A percentile compares a stretch with the other conserved stretches of the same genome.
Conservation (phyloP, 1,140 invertebrate genomes). For the Bradysia coprophila region DNA sequence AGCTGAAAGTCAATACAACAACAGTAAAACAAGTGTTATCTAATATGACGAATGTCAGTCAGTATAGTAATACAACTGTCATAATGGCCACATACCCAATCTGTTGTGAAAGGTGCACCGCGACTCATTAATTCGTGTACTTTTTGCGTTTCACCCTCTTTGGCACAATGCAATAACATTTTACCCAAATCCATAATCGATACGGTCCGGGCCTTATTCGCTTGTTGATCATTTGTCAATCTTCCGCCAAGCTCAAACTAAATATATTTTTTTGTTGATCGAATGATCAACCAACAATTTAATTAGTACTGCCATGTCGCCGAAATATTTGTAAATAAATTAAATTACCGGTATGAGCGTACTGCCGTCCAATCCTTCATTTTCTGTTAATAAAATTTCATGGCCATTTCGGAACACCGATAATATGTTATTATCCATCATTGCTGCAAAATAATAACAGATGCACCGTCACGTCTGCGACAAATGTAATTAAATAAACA, state of each 20-base stretch:
- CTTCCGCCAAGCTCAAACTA: background rate
- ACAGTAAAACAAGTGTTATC: no score
- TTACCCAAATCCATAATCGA: slow-evolving; percentile 55
- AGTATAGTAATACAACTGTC: background rate
- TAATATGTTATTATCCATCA: no score
- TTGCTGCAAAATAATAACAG: no score
- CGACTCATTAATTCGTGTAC: slow-evolving; percentile 64
- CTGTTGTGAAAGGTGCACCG: slow-evolving; percentile 80
- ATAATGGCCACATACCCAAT: slow-evolving; percentile 46
- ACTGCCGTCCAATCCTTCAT: background rate
- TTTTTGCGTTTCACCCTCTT: slow-evolving; percentile 54
- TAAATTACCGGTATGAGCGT: background rate
- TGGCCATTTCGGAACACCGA: no score
- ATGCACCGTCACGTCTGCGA: no score
- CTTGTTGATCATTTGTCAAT: background rate
- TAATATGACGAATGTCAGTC: background rate
- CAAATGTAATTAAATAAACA: no score
- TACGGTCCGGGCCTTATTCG: background rate
- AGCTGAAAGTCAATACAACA: slow-evolving; percentile 31
- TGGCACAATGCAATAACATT: slow-evolving; percentile 54
- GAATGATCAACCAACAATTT: no score
- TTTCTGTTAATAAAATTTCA: no score
- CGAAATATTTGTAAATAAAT: background rate
- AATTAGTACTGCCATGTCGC: no score
- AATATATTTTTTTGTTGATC: no score